Conservation (phyloP, 2,888 invertebrate genomes). For the Synanthedon andrenaeformis region DNA sequence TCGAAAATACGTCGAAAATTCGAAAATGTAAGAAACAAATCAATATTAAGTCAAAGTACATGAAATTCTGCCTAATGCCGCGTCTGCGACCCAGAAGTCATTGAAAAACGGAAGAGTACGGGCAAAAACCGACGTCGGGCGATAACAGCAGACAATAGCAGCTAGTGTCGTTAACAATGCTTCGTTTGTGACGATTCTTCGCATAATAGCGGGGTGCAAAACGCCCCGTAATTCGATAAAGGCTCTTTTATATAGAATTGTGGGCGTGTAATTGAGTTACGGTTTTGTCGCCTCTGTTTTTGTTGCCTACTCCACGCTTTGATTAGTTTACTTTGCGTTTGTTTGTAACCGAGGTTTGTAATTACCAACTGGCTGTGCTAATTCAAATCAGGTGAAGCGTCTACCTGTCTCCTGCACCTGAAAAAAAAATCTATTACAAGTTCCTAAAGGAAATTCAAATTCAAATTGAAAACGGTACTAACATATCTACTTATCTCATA, state of each 20-base stretch:
- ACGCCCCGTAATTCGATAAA: slow-evolving; percentile 61
- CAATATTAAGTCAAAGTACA: too few species aligned
- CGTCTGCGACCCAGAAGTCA: slow-evolving; percentile 30
- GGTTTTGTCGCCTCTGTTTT: slow-evolving; percentile 32
- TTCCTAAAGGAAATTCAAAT: too few species aligned
- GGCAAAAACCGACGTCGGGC: slow-evolving; percentile 59
- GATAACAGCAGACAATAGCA: slow-evolving; percentile 64
- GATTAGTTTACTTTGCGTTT: slow-evolving; percentile 2
- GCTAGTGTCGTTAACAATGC: slow-evolving; percentile 63
- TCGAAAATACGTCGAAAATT: too few species aligned
- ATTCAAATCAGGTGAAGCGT: too few species aligned
- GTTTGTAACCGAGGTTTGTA: slow-evolving; percentile 1
- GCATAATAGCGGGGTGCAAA: slow-evolving; percentile 61
- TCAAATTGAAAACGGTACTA: too few species aligned
- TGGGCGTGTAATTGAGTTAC: slow-evolving; percentile 61
- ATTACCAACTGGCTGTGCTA: background rate
- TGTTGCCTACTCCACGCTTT: slow-evolving; percentile 29
- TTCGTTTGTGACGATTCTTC: slow-evolving; percentile 69
- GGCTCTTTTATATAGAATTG: slow-evolving; percentile 57
- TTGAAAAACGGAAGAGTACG: slow-evolving; percentile 51
- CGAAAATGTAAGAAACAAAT: too few species aligned
- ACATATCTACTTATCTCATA: too few species aligned
- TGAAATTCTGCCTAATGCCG: slow-evolving; percentile 17
- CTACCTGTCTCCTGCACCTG: too few species aligned
- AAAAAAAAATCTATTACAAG: too few species aligned